Percentiles rank a stretch among this genome's conserved stretches.
These are phyloP conservation scores for Betta splendens DNA, from an alignment of 2,797 vertebrate species.

Conservation along the genomic window DNA sequence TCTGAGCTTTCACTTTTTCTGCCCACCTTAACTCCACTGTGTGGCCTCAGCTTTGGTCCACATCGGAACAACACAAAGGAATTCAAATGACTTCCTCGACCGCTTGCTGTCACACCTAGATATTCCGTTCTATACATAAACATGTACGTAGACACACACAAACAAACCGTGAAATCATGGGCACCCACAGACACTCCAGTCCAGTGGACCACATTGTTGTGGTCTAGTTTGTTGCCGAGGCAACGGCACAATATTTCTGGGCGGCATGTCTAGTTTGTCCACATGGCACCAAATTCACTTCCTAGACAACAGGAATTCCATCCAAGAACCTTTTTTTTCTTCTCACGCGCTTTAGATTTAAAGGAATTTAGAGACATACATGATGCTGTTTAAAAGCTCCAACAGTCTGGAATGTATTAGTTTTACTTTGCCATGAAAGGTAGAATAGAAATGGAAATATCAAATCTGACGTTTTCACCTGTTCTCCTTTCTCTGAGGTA, in stretches of 20 bases:
- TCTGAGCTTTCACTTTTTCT: constrained; percentile 14
- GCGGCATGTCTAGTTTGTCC: constrained; percentile 55
- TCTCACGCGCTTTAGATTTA: constrained; percentile 68
- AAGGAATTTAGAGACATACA: constrained; percentile 38
- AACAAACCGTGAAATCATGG: constrained; percentile 42
- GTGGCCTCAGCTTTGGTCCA: neutral
- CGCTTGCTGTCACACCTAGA: neutral
- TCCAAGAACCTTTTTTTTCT: constrained; percentile 19
- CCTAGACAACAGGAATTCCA: constrained; percentile 49
- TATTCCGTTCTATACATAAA: constrained; percentile 21
- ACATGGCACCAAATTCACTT: constrained; percentile 52
- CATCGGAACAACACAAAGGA: constrained; percentile 27
- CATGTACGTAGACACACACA: constrained; percentile 11
- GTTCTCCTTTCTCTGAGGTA: neutral
- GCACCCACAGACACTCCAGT: constrained; percentile 13
- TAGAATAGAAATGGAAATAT: constrained; percentile 29
- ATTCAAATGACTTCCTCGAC: constrained; percentile 16
- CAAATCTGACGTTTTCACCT: constrained; percentile 2
- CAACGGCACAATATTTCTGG: constrained; percentile 65
- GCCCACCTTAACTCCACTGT: neutral
- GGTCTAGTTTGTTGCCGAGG: constrained; percentile 48
- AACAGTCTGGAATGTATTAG: constrained; percentile 23
- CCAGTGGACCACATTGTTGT: constrained; percentile 56
- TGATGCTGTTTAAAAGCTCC: constrained; percentile 33
- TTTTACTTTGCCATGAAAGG: constrained; percentile 34